phyloP scores from a whole-genome alignment of 2,113 vertebrate species.

The Ammodytes dubius region DNA sequence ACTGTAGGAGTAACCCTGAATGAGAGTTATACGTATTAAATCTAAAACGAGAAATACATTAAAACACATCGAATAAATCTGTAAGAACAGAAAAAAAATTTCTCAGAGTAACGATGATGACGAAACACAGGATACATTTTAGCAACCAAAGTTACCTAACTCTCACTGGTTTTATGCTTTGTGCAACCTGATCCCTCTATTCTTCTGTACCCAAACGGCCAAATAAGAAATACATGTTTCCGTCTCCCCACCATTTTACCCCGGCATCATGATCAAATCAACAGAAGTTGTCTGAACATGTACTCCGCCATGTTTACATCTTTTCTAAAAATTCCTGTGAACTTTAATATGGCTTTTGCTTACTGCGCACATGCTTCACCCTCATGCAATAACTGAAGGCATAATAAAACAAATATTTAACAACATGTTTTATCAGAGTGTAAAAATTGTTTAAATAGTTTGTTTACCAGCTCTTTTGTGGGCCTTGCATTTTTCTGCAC shows the following conservation, averaged over 20 bases:
- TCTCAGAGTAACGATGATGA: neutral
- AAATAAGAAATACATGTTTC: neutral
- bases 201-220: neutral
- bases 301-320: neutral
- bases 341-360: neutral
- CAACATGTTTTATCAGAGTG: neutral
- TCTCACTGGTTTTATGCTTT: neutral
- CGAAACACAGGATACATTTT: neutral
- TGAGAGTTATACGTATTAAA: neutral
- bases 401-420: slow-evolving; percentile 17
- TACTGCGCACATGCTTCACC: slow-evolving; percentile 5
- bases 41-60: neutral
- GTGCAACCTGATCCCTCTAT: neutral
- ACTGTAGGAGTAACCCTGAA: neutral
- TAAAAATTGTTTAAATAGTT: slow-evolving; percentile 22
- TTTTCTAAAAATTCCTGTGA: neutral
- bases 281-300: neutral
- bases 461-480: neutral
- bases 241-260: neutral
- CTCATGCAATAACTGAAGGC: neutral
- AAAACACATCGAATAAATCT: neutral
- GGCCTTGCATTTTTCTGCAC: slow-evolving; percentile 2
- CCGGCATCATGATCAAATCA: neutral
- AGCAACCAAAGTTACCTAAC: neutral
- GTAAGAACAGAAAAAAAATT: slow-evolving; percentile 3